phyloP scores from a whole-genome alignment of 1,140 invertebrate genomes.

The Meteorus sp. region DNA sequence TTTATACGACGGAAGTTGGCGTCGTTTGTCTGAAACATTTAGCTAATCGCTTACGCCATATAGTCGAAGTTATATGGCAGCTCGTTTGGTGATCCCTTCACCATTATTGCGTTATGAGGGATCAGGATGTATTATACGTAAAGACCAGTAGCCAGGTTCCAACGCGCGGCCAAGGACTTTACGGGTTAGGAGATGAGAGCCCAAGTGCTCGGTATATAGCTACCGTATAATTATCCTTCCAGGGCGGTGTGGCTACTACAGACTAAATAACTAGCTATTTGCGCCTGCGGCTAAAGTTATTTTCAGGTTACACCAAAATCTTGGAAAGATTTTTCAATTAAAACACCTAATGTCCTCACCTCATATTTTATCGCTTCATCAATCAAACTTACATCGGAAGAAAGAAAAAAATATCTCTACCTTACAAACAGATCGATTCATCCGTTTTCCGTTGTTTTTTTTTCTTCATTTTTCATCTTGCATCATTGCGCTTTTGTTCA shows the following conservation, averaged over 20 bases:
- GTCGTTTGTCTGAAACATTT: constrained; percentile 31
- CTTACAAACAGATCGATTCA: no score
- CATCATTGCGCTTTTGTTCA: no score
- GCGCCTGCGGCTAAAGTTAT: background rate
- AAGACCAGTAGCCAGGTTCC: constrained; percentile 59
- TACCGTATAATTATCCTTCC: constrained; percentile 57
- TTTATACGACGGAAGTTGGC: background rate
- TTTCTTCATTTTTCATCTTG: constrained; percentile 16
- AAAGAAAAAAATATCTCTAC: no score
- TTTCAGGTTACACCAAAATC: background rate
- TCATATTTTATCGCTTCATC: background rate
- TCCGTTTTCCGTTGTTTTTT: no score
- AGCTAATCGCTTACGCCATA: constrained; percentile 40
- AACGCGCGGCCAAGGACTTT: constrained; percentile 53
- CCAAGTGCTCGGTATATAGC: constrained; percentile 41
- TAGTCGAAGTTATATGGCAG: constrained; percentile 46
- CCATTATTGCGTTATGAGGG: constrained; percentile 54
- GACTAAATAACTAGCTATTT: constrained; percentile 7
- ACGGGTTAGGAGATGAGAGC: constrained; percentile 47
- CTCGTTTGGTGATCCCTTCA: constrained; percentile 38
- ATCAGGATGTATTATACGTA: constrained; percentile 51
- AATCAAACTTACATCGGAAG: no score
- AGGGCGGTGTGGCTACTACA: constrained; percentile 36
- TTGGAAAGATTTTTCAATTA: constrained; percentile 5
- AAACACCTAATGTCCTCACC: background rate